Evolutionary conservation across 2,797 vertebrate genomes (phyloP), one percentile per base, ranked within the genome.

Genomic region (Gallinago nigripennis): DNA sequence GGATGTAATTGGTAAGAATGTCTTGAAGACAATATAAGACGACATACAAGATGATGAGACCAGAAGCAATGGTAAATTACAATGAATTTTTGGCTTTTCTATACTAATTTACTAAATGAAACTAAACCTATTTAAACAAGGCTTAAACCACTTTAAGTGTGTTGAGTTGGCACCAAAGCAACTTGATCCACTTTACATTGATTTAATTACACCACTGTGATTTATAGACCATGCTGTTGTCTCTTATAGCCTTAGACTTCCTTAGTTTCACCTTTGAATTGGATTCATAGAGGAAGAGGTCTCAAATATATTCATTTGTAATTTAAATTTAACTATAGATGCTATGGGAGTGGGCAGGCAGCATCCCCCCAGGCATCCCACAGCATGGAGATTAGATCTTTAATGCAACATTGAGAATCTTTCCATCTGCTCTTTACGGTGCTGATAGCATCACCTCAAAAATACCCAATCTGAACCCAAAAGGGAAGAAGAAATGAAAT

Each of bases 31-130:
- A 25, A 28, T 56, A 76, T 4, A 14, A 89, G 28, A 43, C 79
- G 64, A 92, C 75, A 78, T 27, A 63, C 19, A 81, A 70, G 28
- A 37, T 94, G 93, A 94, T 1, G 27, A 78, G 71, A 65, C 65
- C 88, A 95, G 58, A 94, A 92, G 57, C 46, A 76, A 75, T 60
- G 35, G 83, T 46, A 95, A 94, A 96, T 85, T 69, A 35, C 50
- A 81, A 68, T 65, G 65, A 87, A 37, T 69, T 96, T 96, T 95
- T 97, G 93, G 90, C 96, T 94, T 93, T 88, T 81, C 79, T 95
- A 18, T 72, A 78, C 27, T 89, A 89, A 97, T 96, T 96, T 96
- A 90, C 68, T 85, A 96, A 96, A 95, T 95, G 82, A 97, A 95
- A 25, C 92, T 86, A 95, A 93, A 87, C 90, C 65, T 91, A 87